Evolutionary conservation across 2,797 vertebrate genomes (phyloP), one percentile per base, ranked within the genome.

Genomic region (Hydrolagus colliei): DNA sequence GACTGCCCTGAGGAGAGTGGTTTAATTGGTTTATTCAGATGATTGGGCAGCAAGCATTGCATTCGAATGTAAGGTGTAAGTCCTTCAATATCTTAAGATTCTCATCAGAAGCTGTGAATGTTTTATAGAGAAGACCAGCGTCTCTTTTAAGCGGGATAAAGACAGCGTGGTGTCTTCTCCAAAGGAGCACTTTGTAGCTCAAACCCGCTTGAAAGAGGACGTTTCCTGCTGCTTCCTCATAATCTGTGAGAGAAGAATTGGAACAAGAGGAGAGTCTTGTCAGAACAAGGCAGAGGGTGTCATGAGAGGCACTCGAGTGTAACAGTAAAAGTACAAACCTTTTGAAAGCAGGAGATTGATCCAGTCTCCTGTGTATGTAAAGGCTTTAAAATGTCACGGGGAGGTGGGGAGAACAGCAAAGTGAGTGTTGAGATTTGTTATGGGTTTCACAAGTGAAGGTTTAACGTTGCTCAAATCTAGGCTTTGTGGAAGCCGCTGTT

Each of bases 141-240:
- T 52, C 41, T 52, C 41, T 71, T 68, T 41, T 68, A 68, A 71
- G 32, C 3, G 68, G 32, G 32, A 68, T 52, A 35, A 71, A 18
- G 65, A 84, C 41, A 71, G 71, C 12, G 1, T 18, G 27, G 67
- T 68, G 16, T 14, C 65, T 82, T 68, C 35, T 35, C 52, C 52
- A 84, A 84, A 84, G 62, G 71, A 67, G 9, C 18, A 84, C 27
- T 84, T 84, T 84, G 79, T 84, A 84, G 35, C 65, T 71, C 32
- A 71, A 84, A 84, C 79, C 67, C 9, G 52, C 52, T 77, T 71
- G 79, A 84, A 84, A 71, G 65, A 18, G 62, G 41, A 52, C 35
- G 68, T 84, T 77, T 84, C 79, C 79, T 84, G 79, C 79, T 84
- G 79, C 41, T 84, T 84, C 32, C 4, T 52, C 41, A 52, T 52